A percentile compares a stretch with the other conserved stretches of the same genome.
Evolutionary conservation across 92 coral and sea anemone species (phyloP).

Genomic region (Galaxea fascicularis): DNA sequence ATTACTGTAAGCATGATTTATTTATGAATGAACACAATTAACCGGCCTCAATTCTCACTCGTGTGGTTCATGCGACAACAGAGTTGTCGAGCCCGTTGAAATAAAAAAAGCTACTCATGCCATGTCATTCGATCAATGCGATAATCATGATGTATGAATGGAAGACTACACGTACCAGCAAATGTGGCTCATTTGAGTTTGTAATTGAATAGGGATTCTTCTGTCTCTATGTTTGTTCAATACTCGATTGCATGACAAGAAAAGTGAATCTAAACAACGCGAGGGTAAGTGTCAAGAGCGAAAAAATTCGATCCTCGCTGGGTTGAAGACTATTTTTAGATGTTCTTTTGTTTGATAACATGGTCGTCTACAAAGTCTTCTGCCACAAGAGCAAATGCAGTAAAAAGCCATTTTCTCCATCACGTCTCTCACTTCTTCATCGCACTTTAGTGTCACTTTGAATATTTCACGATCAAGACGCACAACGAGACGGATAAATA

Average conservation of each 20-base stretch:
- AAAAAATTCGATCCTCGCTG: conserved; percentile 11
- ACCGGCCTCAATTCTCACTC: neutral
- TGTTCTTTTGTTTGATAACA: neutral
- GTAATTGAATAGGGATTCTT: conserved; percentile 31
- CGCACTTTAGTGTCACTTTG: neutral
- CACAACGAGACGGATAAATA: neutral
- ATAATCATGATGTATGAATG: neutral
- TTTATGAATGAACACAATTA: neutral
- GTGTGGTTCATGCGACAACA: conserved; percentile 14
- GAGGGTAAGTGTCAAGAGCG: neutral
- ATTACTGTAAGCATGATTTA: neutral
- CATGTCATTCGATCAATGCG: neutral
- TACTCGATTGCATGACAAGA: conserved; percentile 7
- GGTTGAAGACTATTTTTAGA: conserved; percentile 2
- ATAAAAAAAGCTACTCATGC: neutral
- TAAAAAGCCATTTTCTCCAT: neutral
- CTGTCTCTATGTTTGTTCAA: conserved; percentile 38
- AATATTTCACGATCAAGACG: neutral
- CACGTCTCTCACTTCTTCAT: neutral
- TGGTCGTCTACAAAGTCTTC: neutral
- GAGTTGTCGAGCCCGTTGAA: neutral
- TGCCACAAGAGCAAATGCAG: neutral
- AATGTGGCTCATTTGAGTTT: neutral
- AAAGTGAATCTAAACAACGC: neutral
- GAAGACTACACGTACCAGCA: neutral